These are phyloP conservation scores for Drosophila anomalipes DNA, from an alignment of 2,888 invertebrate species.

Conservation along the genomic window DNA sequence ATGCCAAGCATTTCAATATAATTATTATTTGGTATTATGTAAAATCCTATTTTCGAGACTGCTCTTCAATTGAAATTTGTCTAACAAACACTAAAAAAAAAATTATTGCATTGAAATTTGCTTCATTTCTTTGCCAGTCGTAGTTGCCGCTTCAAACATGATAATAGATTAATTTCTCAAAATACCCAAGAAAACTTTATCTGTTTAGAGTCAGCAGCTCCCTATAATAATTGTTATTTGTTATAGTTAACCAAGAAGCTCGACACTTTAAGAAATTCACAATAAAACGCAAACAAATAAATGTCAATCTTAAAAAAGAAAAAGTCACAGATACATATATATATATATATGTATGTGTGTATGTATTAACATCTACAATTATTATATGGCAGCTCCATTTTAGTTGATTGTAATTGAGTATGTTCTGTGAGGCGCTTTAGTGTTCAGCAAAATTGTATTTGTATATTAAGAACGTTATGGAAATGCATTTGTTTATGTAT, in stretches of 20 bases:
- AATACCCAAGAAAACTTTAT: conserved; percentile 1
- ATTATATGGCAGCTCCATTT: conserved; percentile 61
- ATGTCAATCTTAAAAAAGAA: conserved; percentile 50
- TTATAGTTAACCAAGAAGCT: conserved; percentile 16
- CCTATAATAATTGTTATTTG: conserved; percentile 47
- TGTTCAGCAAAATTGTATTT: conserved; percentile 70
- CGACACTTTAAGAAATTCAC: conserved; percentile 37
- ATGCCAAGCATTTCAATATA: conserved; percentile 71
- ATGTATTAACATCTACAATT: conserved; percentile 20
- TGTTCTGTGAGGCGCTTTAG: conserved; percentile 69
- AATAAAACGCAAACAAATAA: conserved; percentile 41
- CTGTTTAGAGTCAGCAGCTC: conserved; percentile 29
- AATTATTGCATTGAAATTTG: conserved; percentile 8
- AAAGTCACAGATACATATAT: conserved; percentile 31
- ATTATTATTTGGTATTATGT: conserved; percentile 49
- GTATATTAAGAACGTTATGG: conserved; percentile 56
- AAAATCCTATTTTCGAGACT: conserved; percentile 38
- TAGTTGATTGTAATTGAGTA: conserved; percentile 54
- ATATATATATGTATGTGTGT: neutral
- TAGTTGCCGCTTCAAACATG: conserved; percentile 37
- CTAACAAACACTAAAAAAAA: conserved; percentile 15
- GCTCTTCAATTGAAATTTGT: conserved; percentile 33
- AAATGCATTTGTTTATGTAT: conserved; percentile 71
- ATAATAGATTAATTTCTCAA: conserved; percentile 24
- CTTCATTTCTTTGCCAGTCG: conserved; percentile 23